phyloP scores from a whole-genome alignment of 2,888 invertebrate genomes.

The Kryphioiulus occultus region DNA sequence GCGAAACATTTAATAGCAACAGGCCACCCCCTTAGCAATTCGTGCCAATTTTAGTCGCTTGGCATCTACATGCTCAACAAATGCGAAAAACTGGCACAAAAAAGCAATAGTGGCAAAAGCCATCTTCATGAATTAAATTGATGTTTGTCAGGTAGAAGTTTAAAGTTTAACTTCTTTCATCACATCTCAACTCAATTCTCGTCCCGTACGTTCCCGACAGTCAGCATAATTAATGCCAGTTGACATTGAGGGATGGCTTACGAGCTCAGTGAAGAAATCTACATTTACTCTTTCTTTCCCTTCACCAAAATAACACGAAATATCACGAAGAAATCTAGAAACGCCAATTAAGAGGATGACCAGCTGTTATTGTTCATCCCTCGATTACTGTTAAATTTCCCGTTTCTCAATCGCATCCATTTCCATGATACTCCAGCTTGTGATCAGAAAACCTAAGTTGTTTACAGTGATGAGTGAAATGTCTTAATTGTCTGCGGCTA shows the following conservation, averaged over 20 bases:
- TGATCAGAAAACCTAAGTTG: too few relatives aligned
- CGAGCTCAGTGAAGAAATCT: neutral
- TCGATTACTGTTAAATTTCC: too few relatives aligned
- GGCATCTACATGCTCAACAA: neutral
- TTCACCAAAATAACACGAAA: neutral
- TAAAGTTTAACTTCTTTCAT: neutral
- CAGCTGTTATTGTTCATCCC: too few relatives aligned
- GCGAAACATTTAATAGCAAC: neutral
- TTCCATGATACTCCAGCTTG: too few relatives aligned
- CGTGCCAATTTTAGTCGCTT: neutral
- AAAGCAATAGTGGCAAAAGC: constrained; percentile 1
- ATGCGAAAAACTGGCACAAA: neutral
- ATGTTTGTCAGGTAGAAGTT: neutral
- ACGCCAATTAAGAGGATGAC: too few relatives aligned
- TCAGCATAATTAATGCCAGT: constrained; percentile 8
- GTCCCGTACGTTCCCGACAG: neutral
- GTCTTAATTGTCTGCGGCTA: too few relatives aligned
- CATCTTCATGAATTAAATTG: constrained; percentile 20
- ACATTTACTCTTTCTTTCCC: neutral
- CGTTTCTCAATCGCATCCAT: too few relatives aligned
- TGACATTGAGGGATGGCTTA: neutral
- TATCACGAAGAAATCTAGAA: too few relatives aligned
- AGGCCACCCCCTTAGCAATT: neutral
- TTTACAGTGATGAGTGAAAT: too few relatives aligned
- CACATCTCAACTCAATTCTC: neutral